A percentile compares a stretch with the other conserved stretches of the same genome.
Conservation (phyloP, 2,888 invertebrate species). For the Bursaphelenchus okinawaensis region DNA sequence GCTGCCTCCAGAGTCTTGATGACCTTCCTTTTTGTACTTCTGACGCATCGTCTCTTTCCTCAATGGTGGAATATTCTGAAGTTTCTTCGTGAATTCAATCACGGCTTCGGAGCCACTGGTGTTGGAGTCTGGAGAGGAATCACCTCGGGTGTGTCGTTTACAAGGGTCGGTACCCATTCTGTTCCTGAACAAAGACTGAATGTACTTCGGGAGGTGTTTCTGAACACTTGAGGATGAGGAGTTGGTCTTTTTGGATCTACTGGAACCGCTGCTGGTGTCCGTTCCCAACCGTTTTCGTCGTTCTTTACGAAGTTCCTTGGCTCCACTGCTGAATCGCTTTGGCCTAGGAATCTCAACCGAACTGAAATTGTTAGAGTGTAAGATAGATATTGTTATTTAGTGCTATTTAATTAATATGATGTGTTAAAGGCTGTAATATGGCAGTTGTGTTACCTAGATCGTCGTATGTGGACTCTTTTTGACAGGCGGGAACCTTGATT, state of each 20-base stretch:
- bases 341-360: conserved; percentile 56
- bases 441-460: conserved; percentile 38
- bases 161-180: conserved; percentile 55
- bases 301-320: conserved; percentile 53
- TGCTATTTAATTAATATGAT: no score
- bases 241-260: conserved; percentile 55
- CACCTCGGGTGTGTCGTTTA: conserved; percentile 51
- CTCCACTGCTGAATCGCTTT: conserved; percentile 53
- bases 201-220: conserved; percentile 55
- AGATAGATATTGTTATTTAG: not conserved
- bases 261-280: conserved; percentile 53
- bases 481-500: conserved; percentile 49
- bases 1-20: conserved; percentile 33
- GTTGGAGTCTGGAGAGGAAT: conserved; percentile 50
- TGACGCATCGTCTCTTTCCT: conserved; percentile 44
- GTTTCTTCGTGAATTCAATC: conserved; percentile 52
- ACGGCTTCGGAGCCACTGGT: conserved; percentile 56
- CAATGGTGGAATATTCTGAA: conserved; percentile 56
- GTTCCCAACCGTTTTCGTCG: conserved; percentile 54
- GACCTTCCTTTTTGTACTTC: conserved; percentile 34
- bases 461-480: conserved; percentile 49
- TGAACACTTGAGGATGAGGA: conserved; percentile 50
- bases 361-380: conserved; percentile 27
- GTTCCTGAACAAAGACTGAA: conserved; percentile 54
- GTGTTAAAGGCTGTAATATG: no score